phyloP scores from a whole-genome alignment of 2,888 invertebrate species.

The Cheiracanthium punctorium region DNA sequence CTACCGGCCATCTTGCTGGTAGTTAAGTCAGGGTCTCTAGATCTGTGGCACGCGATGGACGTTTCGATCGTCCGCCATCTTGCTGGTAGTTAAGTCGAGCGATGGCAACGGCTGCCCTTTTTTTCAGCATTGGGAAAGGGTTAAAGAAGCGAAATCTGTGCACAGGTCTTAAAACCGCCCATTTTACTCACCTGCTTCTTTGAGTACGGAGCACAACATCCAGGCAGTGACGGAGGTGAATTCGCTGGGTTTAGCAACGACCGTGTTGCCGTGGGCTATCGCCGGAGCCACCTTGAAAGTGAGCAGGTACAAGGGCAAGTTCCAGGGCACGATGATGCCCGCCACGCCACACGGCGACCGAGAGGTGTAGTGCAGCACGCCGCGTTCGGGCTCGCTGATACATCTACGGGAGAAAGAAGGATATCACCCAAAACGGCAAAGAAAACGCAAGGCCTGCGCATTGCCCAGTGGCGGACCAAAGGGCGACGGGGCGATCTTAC shows the following conservation, averaged over 20 bases:
- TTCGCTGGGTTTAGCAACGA: constrained; percentile 80
- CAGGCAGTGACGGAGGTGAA: constrained; percentile 79
- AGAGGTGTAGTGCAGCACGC: constrained; percentile 78
- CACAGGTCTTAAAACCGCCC: no score
- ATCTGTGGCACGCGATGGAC: no score
- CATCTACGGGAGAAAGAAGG: constrained; percentile 67
- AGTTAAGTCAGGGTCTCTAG: no score
- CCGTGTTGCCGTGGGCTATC: constrained; percentile 77
- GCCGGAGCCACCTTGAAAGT: constrained; percentile 80
- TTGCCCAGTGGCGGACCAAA: no score
- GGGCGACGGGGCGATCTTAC: no score
- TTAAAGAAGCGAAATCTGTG: no score
- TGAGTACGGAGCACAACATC: constrained; percentile 77
- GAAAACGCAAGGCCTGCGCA: no score
- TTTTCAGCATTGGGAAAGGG: no score
- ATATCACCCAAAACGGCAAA: background rate
- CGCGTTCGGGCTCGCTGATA: constrained; percentile 71
- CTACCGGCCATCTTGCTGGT: no score
- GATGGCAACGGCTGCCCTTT: no score
- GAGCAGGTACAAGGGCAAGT: constrained; percentile 79
- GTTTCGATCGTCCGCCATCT: no score
- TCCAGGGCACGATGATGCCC: constrained; percentile 80
- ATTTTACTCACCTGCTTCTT: constrained; percentile 77
- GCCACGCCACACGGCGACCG: constrained; percentile 79
- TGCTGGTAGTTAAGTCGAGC: no score